These are phyloP conservation scores for Muntiacus reevesi DNA, from an alignment of 2,113 vertebrate species.

Conservation along the genomic window DNA sequence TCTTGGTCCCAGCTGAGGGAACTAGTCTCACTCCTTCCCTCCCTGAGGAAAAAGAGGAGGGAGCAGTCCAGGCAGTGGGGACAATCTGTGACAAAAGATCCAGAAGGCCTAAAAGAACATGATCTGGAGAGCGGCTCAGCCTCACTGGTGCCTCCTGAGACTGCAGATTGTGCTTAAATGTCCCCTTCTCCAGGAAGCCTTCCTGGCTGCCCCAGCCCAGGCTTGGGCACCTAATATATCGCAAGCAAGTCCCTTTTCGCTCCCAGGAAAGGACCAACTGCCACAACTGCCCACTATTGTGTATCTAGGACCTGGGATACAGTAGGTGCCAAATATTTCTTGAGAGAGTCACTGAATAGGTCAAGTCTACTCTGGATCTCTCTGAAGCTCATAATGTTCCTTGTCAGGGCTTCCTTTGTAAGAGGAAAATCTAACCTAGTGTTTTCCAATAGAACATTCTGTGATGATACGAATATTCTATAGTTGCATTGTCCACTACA, in stretches of 20 bases:
- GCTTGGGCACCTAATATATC: background rate
- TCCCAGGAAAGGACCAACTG: background rate
- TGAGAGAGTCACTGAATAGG: background rate
- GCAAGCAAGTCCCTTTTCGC: background rate
- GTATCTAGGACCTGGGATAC: background rate
- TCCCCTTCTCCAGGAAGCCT: background rate
- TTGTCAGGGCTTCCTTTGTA: background rate
- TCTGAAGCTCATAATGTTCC: background rate
- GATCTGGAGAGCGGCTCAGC: background rate
- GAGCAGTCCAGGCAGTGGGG: background rate
- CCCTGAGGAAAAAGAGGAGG: background rate
- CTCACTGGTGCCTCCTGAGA: background rate
- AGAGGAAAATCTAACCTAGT: background rate
- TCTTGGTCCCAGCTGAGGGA: background rate
- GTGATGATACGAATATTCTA: background rate
- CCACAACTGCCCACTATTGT: background rate
- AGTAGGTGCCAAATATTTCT: background rate
- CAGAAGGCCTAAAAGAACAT: background rate
- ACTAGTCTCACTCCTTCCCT: background rate
- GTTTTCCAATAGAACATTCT: background rate
- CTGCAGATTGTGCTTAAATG: background rate
- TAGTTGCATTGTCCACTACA: background rate
- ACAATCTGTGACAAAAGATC: background rate
- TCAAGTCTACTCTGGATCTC: background rate
- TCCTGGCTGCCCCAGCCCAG: background rate